Evolutionary conservation across 1,140 invertebrate genomes (phyloP).

Genomic region (Ceratosolen fusciceps): DNA sequence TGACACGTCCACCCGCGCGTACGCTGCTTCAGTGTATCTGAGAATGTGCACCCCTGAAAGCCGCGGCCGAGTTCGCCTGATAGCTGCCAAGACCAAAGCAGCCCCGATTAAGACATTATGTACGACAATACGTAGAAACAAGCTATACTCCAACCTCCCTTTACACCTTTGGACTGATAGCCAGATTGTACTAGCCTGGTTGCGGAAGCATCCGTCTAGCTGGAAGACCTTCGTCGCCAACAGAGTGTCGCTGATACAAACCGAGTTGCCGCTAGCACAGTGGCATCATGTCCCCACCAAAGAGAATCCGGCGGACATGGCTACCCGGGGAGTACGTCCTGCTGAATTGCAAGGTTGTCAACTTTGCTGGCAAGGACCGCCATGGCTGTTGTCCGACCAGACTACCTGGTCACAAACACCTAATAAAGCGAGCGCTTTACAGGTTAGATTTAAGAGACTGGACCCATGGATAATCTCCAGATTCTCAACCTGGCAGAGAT

Average conservation of each 20-base stretch:
- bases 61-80: background rate
- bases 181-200: slow-evolving; percentile 1
- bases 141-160: slow-evolving; percentile 10
- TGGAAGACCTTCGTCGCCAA: slow-evolving; percentile 23
- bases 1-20: slow-evolving; percentile 34
- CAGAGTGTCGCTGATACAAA: background rate
- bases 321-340: background rate
- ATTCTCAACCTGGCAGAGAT: too few species aligned
- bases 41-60: background rate
- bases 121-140: slow-evolving; percentile 1
- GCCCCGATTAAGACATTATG: slow-evolving; percentile 40
- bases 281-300: slow-evolving; percentile 4
- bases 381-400: background rate
- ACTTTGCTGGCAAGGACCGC: slow-evolving; percentile 13
- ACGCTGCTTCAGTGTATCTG: slow-evolving; percentile 43
- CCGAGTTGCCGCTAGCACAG: background rate
- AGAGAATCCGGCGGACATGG: slow-evolving; percentile 12
- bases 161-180: slow-evolving; percentile 5
- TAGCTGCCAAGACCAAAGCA: slow-evolving; percentile 17
- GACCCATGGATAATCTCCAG: too few species aligned
- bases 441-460: too few species aligned
- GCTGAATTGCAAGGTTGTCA: background rate
- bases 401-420: too few species aligned
- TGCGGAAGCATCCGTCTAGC: background rate
- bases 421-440: too few species aligned